Conservation (phyloP, 1,140 invertebrate species). For the Bombus waltoni region DNA sequence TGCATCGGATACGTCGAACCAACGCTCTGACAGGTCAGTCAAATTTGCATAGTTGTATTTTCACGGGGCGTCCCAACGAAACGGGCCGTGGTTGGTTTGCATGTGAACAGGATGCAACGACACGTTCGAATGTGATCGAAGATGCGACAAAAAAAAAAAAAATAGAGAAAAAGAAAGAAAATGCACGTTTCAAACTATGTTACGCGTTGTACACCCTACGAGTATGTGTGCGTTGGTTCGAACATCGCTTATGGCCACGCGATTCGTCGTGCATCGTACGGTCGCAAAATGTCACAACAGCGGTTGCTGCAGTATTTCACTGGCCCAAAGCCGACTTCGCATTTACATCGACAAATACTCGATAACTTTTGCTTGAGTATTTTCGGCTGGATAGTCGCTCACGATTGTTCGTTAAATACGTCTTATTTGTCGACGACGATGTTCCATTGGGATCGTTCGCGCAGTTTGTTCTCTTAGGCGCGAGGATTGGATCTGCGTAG, state of each 20-base stretch:
- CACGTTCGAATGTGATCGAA: constrained; percentile 34
- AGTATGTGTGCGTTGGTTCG: neutral
- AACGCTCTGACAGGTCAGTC: neutral
- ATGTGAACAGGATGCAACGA: neutral
- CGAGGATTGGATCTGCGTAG: no score
- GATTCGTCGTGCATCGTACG: constrained; percentile 15
- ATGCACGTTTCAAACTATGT: neutral
- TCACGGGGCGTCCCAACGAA: neutral
- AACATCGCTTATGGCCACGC: neutral
- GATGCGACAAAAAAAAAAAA: constrained; percentile 8
- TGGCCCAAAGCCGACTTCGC: neutral
- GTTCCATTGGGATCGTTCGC: no score
- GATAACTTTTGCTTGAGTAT: no score
- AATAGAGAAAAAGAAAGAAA: neutral
- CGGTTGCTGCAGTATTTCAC: constrained; percentile 42
- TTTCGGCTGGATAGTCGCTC: neutral
- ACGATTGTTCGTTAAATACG: neutral
- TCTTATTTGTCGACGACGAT: neutral
- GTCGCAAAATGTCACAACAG: constrained; percentile 40
- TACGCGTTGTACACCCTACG: neutral
- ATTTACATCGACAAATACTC: neutral
- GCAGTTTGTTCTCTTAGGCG: no score
- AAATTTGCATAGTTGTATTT: constrained; percentile 5
- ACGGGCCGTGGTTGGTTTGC: neutral
- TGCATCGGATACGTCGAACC: neutral